These are phyloP conservation scores for Fringilla coelebs DNA, from an alignment of 2,797 vertebrate genomes.

Conservation along the genomic window DNA sequence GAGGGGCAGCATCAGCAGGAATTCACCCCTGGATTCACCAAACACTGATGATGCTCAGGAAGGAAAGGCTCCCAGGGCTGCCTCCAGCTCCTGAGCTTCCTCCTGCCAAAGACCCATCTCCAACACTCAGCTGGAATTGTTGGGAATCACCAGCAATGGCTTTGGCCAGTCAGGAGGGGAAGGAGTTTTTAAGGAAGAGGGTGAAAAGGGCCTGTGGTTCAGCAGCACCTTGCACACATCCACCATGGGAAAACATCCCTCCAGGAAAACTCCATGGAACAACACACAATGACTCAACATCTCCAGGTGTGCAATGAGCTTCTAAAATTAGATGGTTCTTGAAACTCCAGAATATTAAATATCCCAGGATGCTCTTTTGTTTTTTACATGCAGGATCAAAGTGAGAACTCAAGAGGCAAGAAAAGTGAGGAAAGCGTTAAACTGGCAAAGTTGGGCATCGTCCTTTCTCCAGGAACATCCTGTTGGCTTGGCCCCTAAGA, in stretches of 20 bases:
- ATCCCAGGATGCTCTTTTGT: not conserved
- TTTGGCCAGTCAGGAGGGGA: not conserved
- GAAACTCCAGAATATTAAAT: not conserved
- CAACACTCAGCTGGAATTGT: not conserved
- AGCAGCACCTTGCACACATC: not conserved
- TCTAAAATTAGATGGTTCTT: not conserved
- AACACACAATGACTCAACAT: rapidly evolving
- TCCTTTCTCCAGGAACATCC: not conserved
- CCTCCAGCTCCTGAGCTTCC: not conserved
- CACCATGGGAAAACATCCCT: not conserved
- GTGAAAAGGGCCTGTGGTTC: not conserved
- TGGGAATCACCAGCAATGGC: not conserved
- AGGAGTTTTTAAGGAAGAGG: not conserved
- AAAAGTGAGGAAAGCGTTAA: not conserved
- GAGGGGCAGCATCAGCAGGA: not conserved
- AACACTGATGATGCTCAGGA: not conserved
- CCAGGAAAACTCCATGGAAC: not conserved
- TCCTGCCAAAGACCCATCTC: not conserved
- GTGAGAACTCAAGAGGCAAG: not conserved
- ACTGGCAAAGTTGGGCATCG: not conserved
- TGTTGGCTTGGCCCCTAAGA: not conserved
- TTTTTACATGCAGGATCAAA: not conserved
- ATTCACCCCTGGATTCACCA: not conserved
- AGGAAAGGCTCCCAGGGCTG: not conserved
- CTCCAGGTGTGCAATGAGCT: rapidly evolving